Base-by-base conservation (phyloP, 2,797 vertebrate species). In the Parauchenoglanis punctatus region DNA sequence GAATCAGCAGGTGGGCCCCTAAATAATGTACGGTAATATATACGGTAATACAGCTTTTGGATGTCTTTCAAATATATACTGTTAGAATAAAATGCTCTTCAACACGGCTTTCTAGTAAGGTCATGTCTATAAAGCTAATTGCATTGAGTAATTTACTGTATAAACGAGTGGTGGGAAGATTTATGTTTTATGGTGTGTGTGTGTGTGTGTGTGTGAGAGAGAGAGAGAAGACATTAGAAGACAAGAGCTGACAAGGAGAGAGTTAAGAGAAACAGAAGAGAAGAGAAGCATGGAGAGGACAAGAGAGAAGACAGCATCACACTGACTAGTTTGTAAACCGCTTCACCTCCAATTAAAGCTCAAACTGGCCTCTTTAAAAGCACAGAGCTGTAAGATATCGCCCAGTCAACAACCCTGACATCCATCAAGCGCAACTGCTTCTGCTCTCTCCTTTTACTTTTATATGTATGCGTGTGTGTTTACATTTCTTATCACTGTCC, bases 311-410 rank as follows among this genome's bases (percentile, higher is more conserved):
- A 67, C 40, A 49, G 7, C 13, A 49, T 49, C 59, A 67, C 44
- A 40, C 20, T 44, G 70, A 31, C 49, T 65, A 58, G 52, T 11
- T 68, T 18, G 59, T 80, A 40, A 58, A 59, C 54, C 31, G 13
- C 59, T 73, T 49, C 54, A 23, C 11, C 13, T 61, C 63, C 63
- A 87, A 87, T 85, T 80, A 87, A 80, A 35, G 31, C 87, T 70
- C 17, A 72, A 52, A 31, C 81, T 52, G 61, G 23, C 44, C 63
- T 44, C 49, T 63, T 61, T 49, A 28, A 76, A 77, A 85, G 61
- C 84, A 76, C 63, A 18, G 25, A 61, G 40, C 54, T 81, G 49
- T 80, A 61, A 80, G 59, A 67, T 78, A 68, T 80, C 49, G 4
- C 49, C 10, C 77, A 73, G 54, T 82, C 67, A 73, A 65, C 58